Percentiles rank a stretch among this genome's conserved stretches.
Conservation (phyloP, 2,113 vertebrate species). For the Capreolus pygargus region DNA sequence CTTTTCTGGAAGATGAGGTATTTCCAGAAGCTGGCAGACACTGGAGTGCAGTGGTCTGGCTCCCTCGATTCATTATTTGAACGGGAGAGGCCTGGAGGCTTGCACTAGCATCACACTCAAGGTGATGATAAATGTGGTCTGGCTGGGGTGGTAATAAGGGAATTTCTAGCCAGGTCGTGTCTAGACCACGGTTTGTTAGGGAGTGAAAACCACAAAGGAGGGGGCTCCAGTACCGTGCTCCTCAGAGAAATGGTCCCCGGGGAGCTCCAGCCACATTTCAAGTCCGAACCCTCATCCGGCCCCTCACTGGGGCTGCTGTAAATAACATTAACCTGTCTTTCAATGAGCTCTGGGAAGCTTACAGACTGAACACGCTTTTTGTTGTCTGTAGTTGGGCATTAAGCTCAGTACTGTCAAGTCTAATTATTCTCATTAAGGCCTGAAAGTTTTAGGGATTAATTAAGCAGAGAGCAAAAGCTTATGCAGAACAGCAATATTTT, state of each 20-base stretch:
- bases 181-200: slow-evolving; percentile 73
- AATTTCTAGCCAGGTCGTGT: slow-evolving; percentile 69
- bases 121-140: slow-evolving; percentile 73
- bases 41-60: neutral
- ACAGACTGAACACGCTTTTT: slow-evolving; percentile 22
- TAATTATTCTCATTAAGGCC: slow-evolving; percentile 66
- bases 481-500: slow-evolving; percentile 56
- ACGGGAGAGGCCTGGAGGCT: slow-evolving; percentile 61
- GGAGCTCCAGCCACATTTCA: neutral
- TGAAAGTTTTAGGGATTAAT: slow-evolving; percentile 67
- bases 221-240: slow-evolving; percentile 5
- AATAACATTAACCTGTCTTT: slow-evolving; percentile 69
- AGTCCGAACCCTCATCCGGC: neutral
- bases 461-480: slow-evolving; percentile 65
- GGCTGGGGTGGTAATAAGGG: slow-evolving; percentile 49
- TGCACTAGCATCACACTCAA: slow-evolving; percentile 54
- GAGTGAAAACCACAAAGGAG: slow-evolving; percentile 59
- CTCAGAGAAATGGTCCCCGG: neutral
- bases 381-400: slow-evolving; percentile 60
- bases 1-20: slow-evolving; percentile 71
- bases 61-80: slow-evolving; percentile 34
- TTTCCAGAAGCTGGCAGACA: slow-evolving; percentile 70
- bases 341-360: slow-evolving; percentile 58
- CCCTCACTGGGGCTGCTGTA: neutral
- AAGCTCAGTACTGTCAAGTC: slow-evolving; percentile 56